phyloP scores from a whole-genome alignment of 2,113 vertebrate species.

The Pterocles burchelli region DNA sequence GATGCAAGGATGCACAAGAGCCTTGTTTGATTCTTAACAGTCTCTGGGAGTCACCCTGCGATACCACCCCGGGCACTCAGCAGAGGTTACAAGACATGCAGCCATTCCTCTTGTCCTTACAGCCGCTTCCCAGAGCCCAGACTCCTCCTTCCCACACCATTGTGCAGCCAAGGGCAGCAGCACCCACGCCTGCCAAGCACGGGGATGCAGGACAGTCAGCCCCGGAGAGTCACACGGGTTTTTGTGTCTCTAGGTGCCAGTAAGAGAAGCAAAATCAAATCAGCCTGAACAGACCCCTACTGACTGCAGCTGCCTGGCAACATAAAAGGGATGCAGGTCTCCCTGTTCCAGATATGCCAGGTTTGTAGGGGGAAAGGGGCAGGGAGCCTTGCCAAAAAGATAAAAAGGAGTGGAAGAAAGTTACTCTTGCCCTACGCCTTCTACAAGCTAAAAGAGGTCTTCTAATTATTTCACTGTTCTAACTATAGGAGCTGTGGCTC shows the following conservation, averaged over 20 bases:
- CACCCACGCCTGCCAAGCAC: background rate
- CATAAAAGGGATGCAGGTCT: background rate
- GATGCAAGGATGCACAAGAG: background rate
- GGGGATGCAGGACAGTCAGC: background rate
- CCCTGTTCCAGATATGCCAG: background rate
- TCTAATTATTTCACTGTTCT: background rate
- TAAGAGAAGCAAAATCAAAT: background rate
- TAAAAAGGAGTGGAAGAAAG: background rate
- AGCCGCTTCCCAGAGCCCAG: background rate
- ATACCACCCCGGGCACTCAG: background rate
- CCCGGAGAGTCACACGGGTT: background rate
- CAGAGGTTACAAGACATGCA: background rate
- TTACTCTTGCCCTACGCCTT: background rate
- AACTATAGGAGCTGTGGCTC: background rate
- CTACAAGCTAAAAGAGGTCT: background rate
- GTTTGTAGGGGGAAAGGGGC: background rate
- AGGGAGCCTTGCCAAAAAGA: background rate
- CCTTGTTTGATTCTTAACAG: background rate
- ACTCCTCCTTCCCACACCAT: background rate
- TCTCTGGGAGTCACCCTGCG: background rate
- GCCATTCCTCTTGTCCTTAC: background rate
- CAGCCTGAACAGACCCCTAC: background rate
- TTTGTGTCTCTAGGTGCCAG: background rate
- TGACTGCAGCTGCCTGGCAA: background rate
- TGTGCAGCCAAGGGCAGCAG: background rate